These are phyloP conservation scores for Vulpes lagopus DNA, from an alignment of 2,113 vertebrate genomes.

Conservation along the genomic window DNA sequence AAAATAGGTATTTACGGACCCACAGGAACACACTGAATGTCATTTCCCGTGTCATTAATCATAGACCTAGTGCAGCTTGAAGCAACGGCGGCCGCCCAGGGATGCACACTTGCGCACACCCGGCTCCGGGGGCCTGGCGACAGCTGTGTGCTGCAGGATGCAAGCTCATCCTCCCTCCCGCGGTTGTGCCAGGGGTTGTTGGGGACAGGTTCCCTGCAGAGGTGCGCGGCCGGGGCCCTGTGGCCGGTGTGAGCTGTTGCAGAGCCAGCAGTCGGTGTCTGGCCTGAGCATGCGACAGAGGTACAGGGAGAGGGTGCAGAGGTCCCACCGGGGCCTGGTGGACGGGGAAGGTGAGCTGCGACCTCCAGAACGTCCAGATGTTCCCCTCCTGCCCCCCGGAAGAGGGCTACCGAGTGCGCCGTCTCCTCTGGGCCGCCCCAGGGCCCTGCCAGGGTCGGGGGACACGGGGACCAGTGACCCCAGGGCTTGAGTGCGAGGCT, in stretches of 20 bases:
- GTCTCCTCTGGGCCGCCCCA: neutral
- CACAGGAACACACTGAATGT: neutral
- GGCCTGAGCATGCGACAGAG: neutral
- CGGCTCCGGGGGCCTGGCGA: no score
- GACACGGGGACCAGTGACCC: no score
- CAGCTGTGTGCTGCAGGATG: no score
- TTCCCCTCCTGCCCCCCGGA: neutral
- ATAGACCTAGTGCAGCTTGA: neutral
- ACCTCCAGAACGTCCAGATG: neutral
- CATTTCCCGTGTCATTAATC: neutral
- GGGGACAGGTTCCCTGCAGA: no score
- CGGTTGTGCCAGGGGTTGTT: no score
- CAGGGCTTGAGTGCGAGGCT: rapidly evolving
- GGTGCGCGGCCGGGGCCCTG: no score
- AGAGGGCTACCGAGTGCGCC: neutral
- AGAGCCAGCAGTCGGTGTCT: no score
- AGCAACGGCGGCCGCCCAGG: no score
- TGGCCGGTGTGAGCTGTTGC: no score
- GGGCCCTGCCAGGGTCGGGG: no score
- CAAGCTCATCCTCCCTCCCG: no score
- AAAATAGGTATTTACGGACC: neutral
- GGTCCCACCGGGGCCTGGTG: neutral
- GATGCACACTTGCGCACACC: no score
- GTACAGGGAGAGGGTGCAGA: neutral
- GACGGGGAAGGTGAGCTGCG: neutral